These are phyloP conservation scores for Cyaniris semiargus DNA, from an alignment of 2,888 invertebrate species.

Conservation along the genomic window DNA sequence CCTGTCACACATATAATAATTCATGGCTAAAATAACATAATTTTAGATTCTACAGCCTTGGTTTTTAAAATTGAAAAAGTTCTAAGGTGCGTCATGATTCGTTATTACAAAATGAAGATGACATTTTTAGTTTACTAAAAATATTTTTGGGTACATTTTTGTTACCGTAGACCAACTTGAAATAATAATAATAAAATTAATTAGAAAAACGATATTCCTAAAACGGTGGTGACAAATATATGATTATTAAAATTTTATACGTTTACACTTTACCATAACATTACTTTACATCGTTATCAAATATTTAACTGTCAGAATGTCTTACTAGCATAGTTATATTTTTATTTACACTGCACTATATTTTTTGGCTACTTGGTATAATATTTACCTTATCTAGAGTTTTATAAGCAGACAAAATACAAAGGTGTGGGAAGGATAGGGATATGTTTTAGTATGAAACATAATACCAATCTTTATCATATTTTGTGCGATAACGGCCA, in stretches of 20 bases:
- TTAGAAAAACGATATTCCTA: not conserved
- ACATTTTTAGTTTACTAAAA: not conserved
- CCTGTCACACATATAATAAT: not conserved
- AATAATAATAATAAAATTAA: not conserved
- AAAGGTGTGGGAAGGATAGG: no score
- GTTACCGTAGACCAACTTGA: not conserved
- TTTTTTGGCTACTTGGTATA: not conserved
- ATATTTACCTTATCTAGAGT: no score
- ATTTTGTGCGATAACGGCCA: no score
- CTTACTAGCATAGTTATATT: conserved; percentile 8
- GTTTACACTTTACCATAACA: conserved; percentile 10
- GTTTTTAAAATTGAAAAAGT: not conserved
- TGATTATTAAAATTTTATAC: not conserved
- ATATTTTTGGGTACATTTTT: not conserved
- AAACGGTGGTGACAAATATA: not conserved
- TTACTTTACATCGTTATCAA: conserved; percentile 13
- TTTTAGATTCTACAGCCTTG: not conserved
- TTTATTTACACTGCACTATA: not conserved
- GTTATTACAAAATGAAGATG: not conserved
- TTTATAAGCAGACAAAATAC: no score
- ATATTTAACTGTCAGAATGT: conserved; percentile 9
- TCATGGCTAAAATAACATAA: not conserved
- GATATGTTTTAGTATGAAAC: no score
- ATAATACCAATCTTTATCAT: no score
- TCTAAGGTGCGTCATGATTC: not conserved